Evolutionary conservation across 92 coral and sea anemone genomes (phyloP), one percentile per base, ranked within the genome.

Genomic region (Zoanthus solanderi): DNA sequence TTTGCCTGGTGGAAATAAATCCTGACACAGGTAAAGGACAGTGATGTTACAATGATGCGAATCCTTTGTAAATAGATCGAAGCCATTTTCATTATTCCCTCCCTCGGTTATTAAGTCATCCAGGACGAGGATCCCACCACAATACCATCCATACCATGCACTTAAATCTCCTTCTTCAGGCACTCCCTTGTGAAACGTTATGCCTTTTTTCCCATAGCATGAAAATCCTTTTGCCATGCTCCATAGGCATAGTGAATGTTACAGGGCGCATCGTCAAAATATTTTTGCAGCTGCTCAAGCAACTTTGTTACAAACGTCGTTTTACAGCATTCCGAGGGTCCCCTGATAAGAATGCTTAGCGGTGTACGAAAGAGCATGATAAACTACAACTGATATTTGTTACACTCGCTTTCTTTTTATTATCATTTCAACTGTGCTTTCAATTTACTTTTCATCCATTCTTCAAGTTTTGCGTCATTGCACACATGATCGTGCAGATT

Each of bases 31-130:
- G 37, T 84, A 84, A 5, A 84, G 6, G 17, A 89, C 89, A 17
- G 60, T 89, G 45, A 89, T 77, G 85, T 67, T 50, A 0, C 72
- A 72, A 84, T 89, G 92, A 57, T 84, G 92, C 30, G 92, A 89
- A 14, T 84, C 84, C 84, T 89, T 89, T 32, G 92, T 89, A 52
- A 89, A 89, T 48, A 89, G 47, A 84, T 89, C 88, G 85, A 89
- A 15, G 65, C 84, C 92, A 53, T 44, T 47, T 53, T 83, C 66
- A 34, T 89, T 89, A 63, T 83, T 68, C 8, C 92, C 81, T 10
- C 84, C 89, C 67, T 76, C 81, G 0, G 48, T 78, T 86, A 89
- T 89, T 47, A 89, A 53, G 77, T 84, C 92, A 50, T 84, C 92
- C 85, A 89, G 76, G 12, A 75, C 46, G 23, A 89, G 69, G 10